phyloP scores from a whole-genome alignment of 2,113 vertebrate genomes.

The Aptenodytes patagonicus region DNA sequence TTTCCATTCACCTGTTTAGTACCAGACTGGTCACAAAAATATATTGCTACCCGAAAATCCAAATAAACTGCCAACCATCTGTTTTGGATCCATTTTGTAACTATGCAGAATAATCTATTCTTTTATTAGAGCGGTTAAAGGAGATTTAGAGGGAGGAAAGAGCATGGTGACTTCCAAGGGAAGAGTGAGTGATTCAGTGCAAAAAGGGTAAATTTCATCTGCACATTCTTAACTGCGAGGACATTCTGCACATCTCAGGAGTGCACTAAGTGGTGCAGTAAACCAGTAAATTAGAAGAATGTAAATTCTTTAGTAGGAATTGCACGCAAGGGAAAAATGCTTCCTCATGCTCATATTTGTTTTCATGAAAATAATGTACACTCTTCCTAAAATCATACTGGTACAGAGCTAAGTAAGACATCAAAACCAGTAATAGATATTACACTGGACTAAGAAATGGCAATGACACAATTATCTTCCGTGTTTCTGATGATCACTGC shows the following conservation, averaged over 20 bases:
- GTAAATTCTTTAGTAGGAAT: slow-evolving; percentile 84
- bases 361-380: slow-evolving; percentile 86
- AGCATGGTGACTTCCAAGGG: slow-evolving; percentile 68
- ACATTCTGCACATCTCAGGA: slow-evolving; percentile 80
- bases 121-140: slow-evolving; percentile 49
- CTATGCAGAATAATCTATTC: not conserved
- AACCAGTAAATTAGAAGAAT: slow-evolving; percentile 89
- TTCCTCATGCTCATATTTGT: slow-evolving; percentile 82
- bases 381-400: slow-evolving; percentile 75
- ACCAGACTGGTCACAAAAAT: not conserved
- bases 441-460: slow-evolving; percentile 59
- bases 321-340: slow-evolving; percentile 81
- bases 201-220: slow-evolving; percentile 79
- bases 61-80: not conserved
- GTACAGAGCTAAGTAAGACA: slow-evolving; percentile 75
- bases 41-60: not conserved
- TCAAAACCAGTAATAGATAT: slow-evolving; percentile 74
- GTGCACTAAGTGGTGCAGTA: slow-evolving; percentile 83
- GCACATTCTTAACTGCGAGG: slow-evolving; percentile 78
- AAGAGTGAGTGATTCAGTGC: slow-evolving; percentile 74
- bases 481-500: slow-evolving; percentile 25
- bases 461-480: slow-evolving; percentile 38
- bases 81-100: not conserved
- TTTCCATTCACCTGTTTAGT: not conserved
- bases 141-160: slow-evolving; percentile 57